A percentile compares a stretch with the other conserved stretches of the same genome.
These are phyloP conservation scores for Martes martes DNA, from an alignment of 2,113 vertebrate genomes.

Conservation along the genomic window DNA sequence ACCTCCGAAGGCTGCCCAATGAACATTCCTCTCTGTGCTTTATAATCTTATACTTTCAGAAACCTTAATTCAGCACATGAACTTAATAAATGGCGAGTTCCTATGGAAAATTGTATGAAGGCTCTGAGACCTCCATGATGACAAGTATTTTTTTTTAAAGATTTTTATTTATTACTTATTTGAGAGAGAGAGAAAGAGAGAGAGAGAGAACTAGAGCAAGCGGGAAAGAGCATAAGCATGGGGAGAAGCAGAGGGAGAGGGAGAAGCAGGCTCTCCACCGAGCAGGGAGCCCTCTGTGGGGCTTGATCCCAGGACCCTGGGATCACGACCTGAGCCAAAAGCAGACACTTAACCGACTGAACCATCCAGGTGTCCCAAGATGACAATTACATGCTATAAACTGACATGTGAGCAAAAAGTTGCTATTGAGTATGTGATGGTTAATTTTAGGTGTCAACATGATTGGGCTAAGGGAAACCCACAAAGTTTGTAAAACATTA, in stretches of 20 bases:
- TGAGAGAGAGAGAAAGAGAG: background rate
- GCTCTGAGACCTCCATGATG: background rate
- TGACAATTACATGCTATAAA: background rate
- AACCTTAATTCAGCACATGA: background rate
- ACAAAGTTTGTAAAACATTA: background rate
- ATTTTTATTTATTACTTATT: background rate
- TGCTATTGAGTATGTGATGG: background rate
- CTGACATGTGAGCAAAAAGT: background rate
- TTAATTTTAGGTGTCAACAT: background rate
- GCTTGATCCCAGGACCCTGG: background rate
- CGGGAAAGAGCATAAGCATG: background rate
- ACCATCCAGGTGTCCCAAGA: background rate
- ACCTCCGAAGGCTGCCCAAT: background rate
- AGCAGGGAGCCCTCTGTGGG: background rate
- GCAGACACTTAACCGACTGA: background rate
- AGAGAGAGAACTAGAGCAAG: background rate
- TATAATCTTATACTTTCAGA: background rate
- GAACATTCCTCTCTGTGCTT: background rate
- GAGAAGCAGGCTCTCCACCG: background rate
- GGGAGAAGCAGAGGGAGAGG: background rate
- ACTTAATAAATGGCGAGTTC: background rate
- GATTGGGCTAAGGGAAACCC: background rate
- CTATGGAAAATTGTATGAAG: background rate
- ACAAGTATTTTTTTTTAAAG: background rate
- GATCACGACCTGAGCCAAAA: background rate